Percentiles rank a stretch among this genome's conserved stretches.
Conservation (phyloP, 23 tunicate species). For the Phallusia fumigata region DNA sequence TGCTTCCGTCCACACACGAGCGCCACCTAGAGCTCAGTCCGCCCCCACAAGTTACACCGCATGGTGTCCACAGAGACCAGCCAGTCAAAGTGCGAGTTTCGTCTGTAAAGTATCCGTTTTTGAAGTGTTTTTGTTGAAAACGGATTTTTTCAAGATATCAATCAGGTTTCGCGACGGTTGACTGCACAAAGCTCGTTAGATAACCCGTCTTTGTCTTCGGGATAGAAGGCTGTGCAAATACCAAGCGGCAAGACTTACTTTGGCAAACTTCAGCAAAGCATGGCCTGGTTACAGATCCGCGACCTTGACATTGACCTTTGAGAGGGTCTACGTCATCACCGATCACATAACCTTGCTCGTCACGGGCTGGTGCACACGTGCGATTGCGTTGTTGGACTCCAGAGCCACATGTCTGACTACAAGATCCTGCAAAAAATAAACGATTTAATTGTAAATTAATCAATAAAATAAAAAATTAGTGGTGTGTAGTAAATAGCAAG, state of each 20-base stretch:
- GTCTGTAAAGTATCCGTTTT: slow-evolving; percentile 6
- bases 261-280: slow-evolving; percentile 41
- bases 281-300: slow-evolving; percentile 14
- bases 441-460: not conserved
- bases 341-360: slow-evolving; percentile 5
- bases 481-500: too few species aligned
- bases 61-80: slow-evolving; percentile 70
- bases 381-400: slow-evolving; percentile 55
- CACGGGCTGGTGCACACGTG: slow-evolving; percentile 24
- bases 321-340: slow-evolving; percentile 19
- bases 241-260: slow-evolving; percentile 29
- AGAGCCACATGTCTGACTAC: slow-evolving; percentile 60
- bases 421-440: slow-evolving; percentile 25
- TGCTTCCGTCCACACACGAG: slow-evolving; percentile 33
- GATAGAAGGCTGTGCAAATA: too few species aligned
- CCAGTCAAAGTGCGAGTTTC: slow-evolving; percentile 10
- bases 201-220: too few species aligned
- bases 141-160: too few species aligned
- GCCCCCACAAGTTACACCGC: slow-evolving; percentile 73
- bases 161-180: too few species aligned
- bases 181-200: too few species aligned
- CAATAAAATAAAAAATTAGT: too few species aligned
- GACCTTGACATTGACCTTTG: slow-evolving; percentile 39
- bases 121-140: too few species aligned
- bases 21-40: slow-evolving; percentile 54